Percentiles rank a stretch among this genome's conserved stretches.
Conservation (phyloP, 2,888 invertebrate genomes). For the Amblyjoppa proteus region DNA sequence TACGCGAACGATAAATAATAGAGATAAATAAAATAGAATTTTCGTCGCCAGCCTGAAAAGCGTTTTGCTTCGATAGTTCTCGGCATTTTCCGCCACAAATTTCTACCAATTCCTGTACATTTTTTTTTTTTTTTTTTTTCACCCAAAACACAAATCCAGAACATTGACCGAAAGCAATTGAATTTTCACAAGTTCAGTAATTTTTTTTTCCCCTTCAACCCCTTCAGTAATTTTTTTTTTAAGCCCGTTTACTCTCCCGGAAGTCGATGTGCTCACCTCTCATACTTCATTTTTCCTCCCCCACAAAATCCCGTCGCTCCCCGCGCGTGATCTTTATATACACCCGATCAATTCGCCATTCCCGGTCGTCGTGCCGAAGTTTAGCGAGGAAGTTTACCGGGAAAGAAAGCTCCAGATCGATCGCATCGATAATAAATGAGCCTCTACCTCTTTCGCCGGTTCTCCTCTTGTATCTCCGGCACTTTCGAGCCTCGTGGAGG, state of each 20-base stretch:
- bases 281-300: background rate
- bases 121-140: no score
- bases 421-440: conserved; percentile 57
- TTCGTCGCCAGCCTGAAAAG: no score
- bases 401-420: conserved; percentile 32
- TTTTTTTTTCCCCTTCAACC: no score
- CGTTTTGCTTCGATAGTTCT: no score
- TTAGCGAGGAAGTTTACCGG: conserved; percentile 6
- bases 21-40: no score
- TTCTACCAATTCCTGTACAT: no score
- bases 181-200: background rate
- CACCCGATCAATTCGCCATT: conserved; percentile 32
- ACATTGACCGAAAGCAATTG: background rate
- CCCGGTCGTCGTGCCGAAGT: background rate
- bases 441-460: conserved; percentile 12
- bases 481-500: background rate
- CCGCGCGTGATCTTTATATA: conserved; percentile 26
- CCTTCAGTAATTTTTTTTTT: background rate
- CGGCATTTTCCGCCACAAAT: no score
- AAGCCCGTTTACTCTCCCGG: background rate
- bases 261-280: background rate
- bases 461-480: background rate
- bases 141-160: no score
- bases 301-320: background rate
- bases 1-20: no score